Conservation (phyloP, 2,888 invertebrate species). For the Pristionchus mayeri region DNA sequence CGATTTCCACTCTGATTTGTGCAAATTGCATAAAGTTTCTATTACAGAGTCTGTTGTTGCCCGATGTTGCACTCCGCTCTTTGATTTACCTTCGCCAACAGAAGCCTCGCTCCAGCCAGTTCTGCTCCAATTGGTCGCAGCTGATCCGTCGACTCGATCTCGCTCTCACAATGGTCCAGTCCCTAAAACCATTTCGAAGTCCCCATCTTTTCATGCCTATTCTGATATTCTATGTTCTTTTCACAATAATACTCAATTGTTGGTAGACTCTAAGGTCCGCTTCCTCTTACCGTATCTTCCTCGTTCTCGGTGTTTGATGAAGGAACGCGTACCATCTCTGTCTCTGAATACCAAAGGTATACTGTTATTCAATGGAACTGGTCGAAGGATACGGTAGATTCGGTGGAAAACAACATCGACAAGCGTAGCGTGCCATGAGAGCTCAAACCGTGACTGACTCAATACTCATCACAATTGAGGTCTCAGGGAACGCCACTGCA, state of each 20-base stretch:
- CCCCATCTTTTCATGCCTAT: no score
- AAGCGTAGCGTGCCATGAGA: constrained; percentile 47
- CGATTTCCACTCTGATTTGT: no score
- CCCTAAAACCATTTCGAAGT: constrained; percentile 2
- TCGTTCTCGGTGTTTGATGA: constrained; percentile 14
- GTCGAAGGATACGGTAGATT: neutral
- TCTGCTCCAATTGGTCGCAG: constrained; percentile 33
- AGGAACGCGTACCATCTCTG: constrained; percentile 32
- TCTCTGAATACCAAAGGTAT: constrained; percentile 1
- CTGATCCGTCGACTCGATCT: constrained; percentile 48
- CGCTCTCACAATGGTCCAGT: constrained; percentile 42
- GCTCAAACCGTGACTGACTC: constrained; percentile 48
- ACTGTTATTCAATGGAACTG: neutral
- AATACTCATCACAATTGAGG: constrained; percentile 50
- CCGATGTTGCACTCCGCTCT: no score
- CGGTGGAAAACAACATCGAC: constrained; percentile 24
- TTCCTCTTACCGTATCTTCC: constrained; percentile 43
- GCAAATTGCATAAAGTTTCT: no score
- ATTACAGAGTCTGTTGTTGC: no score
- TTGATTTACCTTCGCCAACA: constrained; percentile 40
- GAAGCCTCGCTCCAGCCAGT: constrained; percentile 43
- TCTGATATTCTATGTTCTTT: no score
- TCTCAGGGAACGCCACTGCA: constrained; percentile 49
- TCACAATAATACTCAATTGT: neutral
- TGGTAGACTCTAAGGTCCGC: no score